Evolutionary conservation across 2,797 vertebrate species (phyloP).

Genomic region (Kryptopterus vitreolus): DNA sequence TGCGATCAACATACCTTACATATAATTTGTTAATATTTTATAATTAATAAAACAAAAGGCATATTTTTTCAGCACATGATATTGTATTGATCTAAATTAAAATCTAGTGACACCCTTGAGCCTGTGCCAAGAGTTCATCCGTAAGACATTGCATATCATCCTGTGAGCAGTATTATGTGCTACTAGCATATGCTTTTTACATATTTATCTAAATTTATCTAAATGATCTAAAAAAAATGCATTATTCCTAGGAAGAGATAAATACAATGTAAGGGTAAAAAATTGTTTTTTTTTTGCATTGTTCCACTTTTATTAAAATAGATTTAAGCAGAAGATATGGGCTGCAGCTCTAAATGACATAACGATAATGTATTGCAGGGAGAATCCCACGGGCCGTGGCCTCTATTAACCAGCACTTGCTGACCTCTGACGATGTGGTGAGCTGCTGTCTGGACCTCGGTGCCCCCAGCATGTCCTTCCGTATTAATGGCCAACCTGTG

Average conservation of each 20-base stretch:
- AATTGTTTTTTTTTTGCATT: background rate
- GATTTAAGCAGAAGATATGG: background rate
- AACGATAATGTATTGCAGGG: conserved; percentile 68
- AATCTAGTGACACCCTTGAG: background rate
- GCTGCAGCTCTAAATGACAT: background rate
- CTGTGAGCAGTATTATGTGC: background rate
- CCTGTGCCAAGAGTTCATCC: background rate
- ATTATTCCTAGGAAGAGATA: background rate
- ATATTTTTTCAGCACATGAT: background rate
- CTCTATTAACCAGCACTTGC: conserved; percentile 94
- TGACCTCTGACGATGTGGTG: conserved; percentile 93
- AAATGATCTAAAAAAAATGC: background rate
- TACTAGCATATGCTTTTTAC: background rate
- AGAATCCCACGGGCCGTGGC: conserved; percentile 92
- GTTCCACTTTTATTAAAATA: background rate
- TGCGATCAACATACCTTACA: background rate
- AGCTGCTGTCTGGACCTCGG: conserved; percentile 97
- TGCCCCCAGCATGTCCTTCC: conserved; percentile 97
- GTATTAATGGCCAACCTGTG: conserved; percentile 97
- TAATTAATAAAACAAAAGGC: no score
- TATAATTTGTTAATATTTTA: background rate
- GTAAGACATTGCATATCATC: background rate
- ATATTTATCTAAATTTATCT: background rate
- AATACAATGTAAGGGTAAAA: no score
- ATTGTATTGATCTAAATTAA: background rate